Conservation (phyloP, 2,888 invertebrate genomes). For the Anagyrus pseudococci region DNA sequence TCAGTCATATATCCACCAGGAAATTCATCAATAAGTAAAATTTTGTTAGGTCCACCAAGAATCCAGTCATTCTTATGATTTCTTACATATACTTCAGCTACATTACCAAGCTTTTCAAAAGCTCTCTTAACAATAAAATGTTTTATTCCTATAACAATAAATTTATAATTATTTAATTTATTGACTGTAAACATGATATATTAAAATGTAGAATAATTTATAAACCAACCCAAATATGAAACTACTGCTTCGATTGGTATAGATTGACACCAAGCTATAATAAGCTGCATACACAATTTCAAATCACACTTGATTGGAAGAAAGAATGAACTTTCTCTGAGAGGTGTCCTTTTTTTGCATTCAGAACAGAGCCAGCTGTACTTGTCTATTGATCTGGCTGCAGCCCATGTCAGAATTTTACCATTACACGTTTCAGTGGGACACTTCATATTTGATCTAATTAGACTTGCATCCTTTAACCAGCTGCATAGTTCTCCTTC, state of each 20-base stretch:
- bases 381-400: conserved; percentile 64
- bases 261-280: conserved; percentile 73
- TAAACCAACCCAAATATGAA: conserved; percentile 64
- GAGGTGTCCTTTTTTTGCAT: conserved; percentile 62
- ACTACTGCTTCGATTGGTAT: conserved; percentile 65
- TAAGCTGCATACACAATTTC: conserved; percentile 67
- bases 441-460: conserved; percentile 59
- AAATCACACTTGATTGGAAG: conserved; percentile 70
- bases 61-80: conserved; percentile 63
- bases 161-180: conserved; percentile 21
- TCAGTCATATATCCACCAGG: conserved; percentile 69
- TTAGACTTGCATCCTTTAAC: conserved; percentile 64
- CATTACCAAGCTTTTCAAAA: conserved; percentile 67
- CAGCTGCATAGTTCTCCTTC: conserved; percentile 65
- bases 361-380: conserved; percentile 64
- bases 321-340: conserved; percentile 68
- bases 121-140: conserved; percentile 66
- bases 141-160: conserved; percentile 64
- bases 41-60: conserved; percentile 67
- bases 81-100: conserved; percentile 62
- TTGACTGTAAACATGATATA: conserved; percentile 20
- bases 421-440: conserved; percentile 59
- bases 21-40: conserved; percentile 72
- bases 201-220: conserved; percentile 9
- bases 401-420: conserved; percentile 62